Base-by-base conservation (phyloP, 2,888 invertebrate genomes). In the Cataglyphis albicans region DNA sequence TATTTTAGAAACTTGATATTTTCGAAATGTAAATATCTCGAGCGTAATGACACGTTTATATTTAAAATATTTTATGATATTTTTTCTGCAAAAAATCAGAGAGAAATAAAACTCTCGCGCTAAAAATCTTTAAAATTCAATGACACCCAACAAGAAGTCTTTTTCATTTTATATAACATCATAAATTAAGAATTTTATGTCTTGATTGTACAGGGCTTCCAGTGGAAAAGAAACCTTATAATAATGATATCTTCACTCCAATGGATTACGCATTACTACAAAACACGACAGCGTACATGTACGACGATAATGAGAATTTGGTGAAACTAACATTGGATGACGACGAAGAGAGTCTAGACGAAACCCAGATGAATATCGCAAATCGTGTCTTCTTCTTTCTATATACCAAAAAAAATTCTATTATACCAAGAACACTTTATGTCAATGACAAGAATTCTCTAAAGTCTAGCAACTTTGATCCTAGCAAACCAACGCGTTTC, bases 401-500 rank as follows among this genome's bases (percentile, higher is more conserved):
- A 1, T 90, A 90, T 65, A 92, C 92, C 5, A 87, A 48, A 63
- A 55, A 88, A 1, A 89, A 90, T 63, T 73, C 70, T 0, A 5
- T 3, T 0, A 25, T 84, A 0, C 67, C 85, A 21, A 70, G 92
- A 10, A 32, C 10, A 4, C 59, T 94, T 18, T 57, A 80, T 21
- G 5, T 91, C 9, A 65, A 85, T 18, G 91, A 94, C 18, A 38
- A 59, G 4, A 64, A 86, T 0, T 52, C 75, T 21, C 41, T 94
- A 29, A 32, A 76, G 2, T 70, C 75, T 0, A 92, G 91, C 72
- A 55, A 80, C 25, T 93, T 93, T 57, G 87, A 92, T 68, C 55
- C 86, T 0, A 76, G 78, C 10, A 91, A 87, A 67, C 90, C 91
- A 0, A 94, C 93, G 4, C 91, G 88, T 74, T 78, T 94, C 25